Conservation (phyloP, 2,888 invertebrate genomes). For the Pantelozetes paolii region DNA sequence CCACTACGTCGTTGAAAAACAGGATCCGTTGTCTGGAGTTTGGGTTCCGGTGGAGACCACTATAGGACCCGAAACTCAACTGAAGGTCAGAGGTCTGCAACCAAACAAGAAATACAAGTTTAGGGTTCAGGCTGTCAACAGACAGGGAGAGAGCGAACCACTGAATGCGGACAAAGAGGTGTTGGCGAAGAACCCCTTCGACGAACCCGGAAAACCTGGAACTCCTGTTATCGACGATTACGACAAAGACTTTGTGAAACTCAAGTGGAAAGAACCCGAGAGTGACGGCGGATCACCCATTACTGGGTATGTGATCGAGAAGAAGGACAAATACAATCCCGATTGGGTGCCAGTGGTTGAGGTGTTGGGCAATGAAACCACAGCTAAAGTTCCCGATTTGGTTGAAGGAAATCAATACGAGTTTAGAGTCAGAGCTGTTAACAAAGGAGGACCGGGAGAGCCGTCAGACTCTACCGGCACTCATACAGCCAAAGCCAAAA, state of each 20-base stretch:
- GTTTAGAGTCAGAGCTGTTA: constrained; percentile 79
- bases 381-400: constrained; percentile 81
- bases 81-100: constrained; percentile 63
- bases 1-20: constrained; percentile 91
- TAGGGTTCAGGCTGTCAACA: constrained; percentile 59
- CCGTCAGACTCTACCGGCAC: constrained; percentile 90
- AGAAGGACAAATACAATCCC: constrained; percentile 89
- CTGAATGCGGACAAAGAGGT: constrained; percentile 82
- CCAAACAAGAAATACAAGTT: constrained; percentile 59
- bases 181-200: constrained; percentile 65
- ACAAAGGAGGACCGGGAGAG: constrained; percentile 79
- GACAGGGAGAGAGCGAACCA: constrained; percentile 71
- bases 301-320: constrained; percentile 88
- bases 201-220: constrained; percentile 80
- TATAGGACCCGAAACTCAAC: constrained; percentile 87
- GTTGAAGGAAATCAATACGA: constrained; percentile 84
- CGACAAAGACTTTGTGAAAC: constrained; percentile 77
- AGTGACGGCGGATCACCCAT: constrained; percentile 76
- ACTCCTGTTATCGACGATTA: constrained; percentile 83
- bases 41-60: constrained; percentile 89
- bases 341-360: constrained; percentile 89
- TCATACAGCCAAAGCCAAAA: constrained; percentile 73
- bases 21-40: constrained; percentile 58
- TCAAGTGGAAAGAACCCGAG: constrained; percentile 88
- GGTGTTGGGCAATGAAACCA: constrained; percentile 81